Conservation (phyloP, 2,113 vertebrate genomes). For the Cyprinodon variegatus region DNA sequence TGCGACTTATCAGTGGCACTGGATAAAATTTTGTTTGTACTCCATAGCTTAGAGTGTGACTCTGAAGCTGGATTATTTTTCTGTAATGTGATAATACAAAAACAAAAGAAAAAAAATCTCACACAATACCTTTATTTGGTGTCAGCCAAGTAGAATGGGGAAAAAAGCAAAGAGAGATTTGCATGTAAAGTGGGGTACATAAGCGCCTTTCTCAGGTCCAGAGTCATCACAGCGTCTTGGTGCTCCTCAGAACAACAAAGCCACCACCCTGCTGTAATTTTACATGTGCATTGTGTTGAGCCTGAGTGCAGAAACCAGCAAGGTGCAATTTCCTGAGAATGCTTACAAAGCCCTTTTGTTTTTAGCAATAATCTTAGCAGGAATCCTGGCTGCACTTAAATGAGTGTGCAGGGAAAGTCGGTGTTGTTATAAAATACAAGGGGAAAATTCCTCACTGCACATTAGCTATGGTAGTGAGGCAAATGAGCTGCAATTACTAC, state of each 20-base stretch:
- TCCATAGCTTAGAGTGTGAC: not conserved
- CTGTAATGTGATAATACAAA: not conserved
- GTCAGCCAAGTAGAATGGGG: slow-evolving; percentile 3
- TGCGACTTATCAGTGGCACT: not conserved
- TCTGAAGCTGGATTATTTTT: not conserved
- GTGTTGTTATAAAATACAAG: slow-evolving; percentile 30
- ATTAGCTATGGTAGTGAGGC: slow-evolving; percentile 18
- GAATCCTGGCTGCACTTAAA: slow-evolving; percentile 42
- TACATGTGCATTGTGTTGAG: slow-evolving; percentile 13
- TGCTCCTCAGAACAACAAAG: slow-evolving; percentile 18
- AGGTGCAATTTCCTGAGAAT: slow-evolving; percentile 39
- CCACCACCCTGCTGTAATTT: slow-evolving; percentile 1
- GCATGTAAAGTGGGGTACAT: not conserved
- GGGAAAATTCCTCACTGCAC: slow-evolving; percentile 10
- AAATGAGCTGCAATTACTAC: slow-evolving; percentile 32
- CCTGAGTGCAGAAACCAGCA: slow-evolving; percentile 25
- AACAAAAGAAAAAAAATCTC: not conserved
- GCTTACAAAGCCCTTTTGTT: slow-evolving; percentile 59
- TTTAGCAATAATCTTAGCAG: slow-evolving; percentile 48
- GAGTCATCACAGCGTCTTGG: slow-evolving; percentile 8
- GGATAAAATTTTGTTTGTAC: no score
- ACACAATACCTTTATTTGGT: slow-evolving; percentile 29
- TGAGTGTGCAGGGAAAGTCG: slow-evolving; percentile 48
- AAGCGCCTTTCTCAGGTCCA: not conserved
- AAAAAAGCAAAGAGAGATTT: not conserved